These are phyloP conservation scores for Vombatus ursinus DNA, from an alignment of 2,113 vertebrate species.

Conservation along the genomic window DNA sequence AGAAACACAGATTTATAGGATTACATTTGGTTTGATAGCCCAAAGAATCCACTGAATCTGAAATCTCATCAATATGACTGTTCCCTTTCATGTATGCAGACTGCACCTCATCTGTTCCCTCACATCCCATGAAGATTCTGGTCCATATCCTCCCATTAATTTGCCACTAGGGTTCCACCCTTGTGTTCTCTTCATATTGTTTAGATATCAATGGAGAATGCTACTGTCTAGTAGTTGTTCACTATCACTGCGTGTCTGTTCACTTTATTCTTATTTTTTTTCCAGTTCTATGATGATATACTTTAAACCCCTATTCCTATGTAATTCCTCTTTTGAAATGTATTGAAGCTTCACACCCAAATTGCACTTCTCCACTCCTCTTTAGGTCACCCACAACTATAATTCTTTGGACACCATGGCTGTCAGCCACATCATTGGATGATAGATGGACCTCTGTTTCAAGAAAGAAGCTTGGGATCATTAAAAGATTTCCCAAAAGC, in stretches of 20 bases:
- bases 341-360: neutral
- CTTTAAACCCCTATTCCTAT: neutral
- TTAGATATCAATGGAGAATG: no score
- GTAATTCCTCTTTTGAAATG: neutral
- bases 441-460: neutral
- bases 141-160: no score
- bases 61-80: no score
- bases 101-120: no score
- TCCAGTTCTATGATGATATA: neutral
- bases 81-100: no score
- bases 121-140: no score
- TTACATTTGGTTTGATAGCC: neutral
- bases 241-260: neutral
- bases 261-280: neutral
- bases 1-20: constrained; percentile 21
- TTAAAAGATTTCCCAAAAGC: neutral
- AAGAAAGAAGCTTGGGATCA: neutral
- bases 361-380: neutral
- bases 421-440: neutral
- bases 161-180: no score
- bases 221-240: neutral
- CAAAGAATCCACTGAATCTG: no score
- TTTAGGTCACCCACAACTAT: neutral
- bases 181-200: no score
- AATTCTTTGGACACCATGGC: neutral